phyloP scores from a whole-genome alignment of 2,888 invertebrate genomes.

The Digitonthophagus gazella region DNA sequence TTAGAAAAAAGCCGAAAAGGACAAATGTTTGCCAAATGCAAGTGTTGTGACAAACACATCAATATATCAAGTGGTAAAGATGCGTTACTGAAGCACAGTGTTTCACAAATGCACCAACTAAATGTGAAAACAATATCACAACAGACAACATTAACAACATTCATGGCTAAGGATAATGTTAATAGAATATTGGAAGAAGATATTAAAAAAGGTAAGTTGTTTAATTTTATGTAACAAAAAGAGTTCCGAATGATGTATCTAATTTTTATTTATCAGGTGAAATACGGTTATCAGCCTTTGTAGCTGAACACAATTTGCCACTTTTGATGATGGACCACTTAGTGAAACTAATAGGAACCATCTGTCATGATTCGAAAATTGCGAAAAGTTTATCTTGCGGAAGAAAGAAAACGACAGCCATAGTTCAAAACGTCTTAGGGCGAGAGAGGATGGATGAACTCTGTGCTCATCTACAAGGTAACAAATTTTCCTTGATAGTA shows the following conservation, averaged over 20 bases:
- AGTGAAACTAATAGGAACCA: not conserved
- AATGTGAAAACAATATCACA: not conserved
- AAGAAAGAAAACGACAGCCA: slow-evolving; percentile 8
- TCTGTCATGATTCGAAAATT: slow-evolving; percentile 17
- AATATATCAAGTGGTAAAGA: not conserved
- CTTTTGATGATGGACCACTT: slow-evolving; percentile 4
- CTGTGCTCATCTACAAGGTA: slow-evolving; percentile 1
- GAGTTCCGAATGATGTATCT: not conserved
- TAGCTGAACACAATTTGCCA: slow-evolving; percentile 4
- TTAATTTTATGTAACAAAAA: slow-evolving; percentile 4
- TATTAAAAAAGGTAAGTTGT: not conserved
- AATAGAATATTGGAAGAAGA: not conserved
- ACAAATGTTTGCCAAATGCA: not conserved
- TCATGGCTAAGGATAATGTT: not conserved
- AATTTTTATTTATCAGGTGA: slow-evolving; percentile 3
- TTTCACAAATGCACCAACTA: slow-evolving; percentile 1
- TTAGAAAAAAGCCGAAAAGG: not conserved
- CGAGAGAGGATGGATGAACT: not conserved
- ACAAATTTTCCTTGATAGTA: slow-evolving; percentile 17
- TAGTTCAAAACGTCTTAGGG: slow-evolving; percentile 10
- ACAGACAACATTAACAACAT: not conserved
- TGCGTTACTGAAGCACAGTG: slow-evolving; percentile 3
- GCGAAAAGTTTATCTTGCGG: not conserved
- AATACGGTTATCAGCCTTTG: not conserved
- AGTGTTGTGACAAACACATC: slow-evolving; percentile 1